Conservation (phyloP, 92 coral and sea anemone genomes). For the Palythoa heliodiscus region DNA sequence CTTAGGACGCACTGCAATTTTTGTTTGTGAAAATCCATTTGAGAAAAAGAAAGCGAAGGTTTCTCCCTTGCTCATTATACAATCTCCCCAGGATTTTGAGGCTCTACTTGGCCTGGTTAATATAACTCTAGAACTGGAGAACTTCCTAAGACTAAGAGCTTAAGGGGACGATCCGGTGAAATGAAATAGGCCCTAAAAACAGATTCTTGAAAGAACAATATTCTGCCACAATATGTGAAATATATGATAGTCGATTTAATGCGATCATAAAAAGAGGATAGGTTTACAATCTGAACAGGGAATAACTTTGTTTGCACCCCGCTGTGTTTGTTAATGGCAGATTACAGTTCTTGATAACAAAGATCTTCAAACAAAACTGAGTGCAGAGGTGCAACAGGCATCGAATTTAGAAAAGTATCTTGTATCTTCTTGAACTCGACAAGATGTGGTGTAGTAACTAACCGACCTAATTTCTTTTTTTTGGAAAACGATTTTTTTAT, state of each 20-base stretch:
- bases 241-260: constrained; percentile 11
- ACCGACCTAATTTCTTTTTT: not conserved
- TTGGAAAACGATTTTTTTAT: not conserved
- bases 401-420: not conserved
- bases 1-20: not conserved
- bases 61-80: not conserved
- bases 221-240: constrained; percentile 8
- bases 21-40: not conserved
- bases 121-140: not conserved
- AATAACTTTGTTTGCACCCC: not conserved
- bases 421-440: not conserved
- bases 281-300: constrained; percentile 13
- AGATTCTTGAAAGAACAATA: not conserved
- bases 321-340: constrained; percentile 27
- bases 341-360: constrained; percentile 9
- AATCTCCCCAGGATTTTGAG: not conserved
- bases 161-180: too few relatives aligned
- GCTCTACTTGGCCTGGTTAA: not conserved
- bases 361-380: not conserved
- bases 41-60: not conserved
- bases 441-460: not conserved
- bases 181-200: not conserved
- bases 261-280: constrained; percentile 27
- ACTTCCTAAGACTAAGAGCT: constrained; percentile 8
- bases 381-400: not conserved